A percentile compares a stretch with the other conserved stretches of the same genome.
Conservation (phyloP, 2,888 invertebrate species). For the Trichopoda pennipes region DNA sequence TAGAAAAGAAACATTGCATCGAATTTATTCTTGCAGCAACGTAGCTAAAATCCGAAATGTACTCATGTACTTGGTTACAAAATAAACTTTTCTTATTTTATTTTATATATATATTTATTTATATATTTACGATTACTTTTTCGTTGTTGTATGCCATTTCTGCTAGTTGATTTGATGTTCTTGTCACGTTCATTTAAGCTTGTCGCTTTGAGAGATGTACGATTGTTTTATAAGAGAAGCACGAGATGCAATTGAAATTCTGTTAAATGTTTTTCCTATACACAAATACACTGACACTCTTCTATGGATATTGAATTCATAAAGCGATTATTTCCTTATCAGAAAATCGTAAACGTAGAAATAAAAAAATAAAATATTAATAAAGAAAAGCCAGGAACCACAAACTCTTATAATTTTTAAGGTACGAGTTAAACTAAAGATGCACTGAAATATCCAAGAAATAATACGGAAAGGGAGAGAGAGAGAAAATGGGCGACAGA, state of each 20-base stretch:
- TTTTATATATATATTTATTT: conserved; percentile 36
- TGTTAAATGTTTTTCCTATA: conserved; percentile 23
- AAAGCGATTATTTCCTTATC: conserved; percentile 65
- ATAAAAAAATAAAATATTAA: conserved; percentile 31
- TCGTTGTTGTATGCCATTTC: conserved; percentile 32
- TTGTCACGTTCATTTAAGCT: conserved; percentile 70
- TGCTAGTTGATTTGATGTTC: conserved; percentile 69
- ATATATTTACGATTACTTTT: conserved; percentile 1
- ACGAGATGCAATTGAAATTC: conserved; percentile 66
- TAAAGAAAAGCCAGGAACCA: conserved; percentile 58
- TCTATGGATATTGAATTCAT: not conserved
- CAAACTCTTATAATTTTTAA: conserved; percentile 70
- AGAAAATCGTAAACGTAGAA: conserved; percentile 39
- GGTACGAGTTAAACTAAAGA: conserved; percentile 33
- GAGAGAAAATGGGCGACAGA: not conserved
- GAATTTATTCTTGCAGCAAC: not conserved
- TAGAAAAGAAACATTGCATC: conserved; percentile 19
- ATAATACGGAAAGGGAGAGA: not conserved
- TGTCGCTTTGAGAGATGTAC: conserved; percentile 67
- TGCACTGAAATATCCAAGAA: not conserved
- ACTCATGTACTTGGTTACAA: conserved; percentile 14
- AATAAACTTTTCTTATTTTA: conserved; percentile 52
- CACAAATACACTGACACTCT: conserved; percentile 4
- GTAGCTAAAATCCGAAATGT: not conserved
- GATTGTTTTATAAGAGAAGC: conserved; percentile 54